These are phyloP conservation scores for Lacanobia oleracea DNA, from an alignment of 2,888 invertebrate genomes.

Conservation along the genomic window DNA sequence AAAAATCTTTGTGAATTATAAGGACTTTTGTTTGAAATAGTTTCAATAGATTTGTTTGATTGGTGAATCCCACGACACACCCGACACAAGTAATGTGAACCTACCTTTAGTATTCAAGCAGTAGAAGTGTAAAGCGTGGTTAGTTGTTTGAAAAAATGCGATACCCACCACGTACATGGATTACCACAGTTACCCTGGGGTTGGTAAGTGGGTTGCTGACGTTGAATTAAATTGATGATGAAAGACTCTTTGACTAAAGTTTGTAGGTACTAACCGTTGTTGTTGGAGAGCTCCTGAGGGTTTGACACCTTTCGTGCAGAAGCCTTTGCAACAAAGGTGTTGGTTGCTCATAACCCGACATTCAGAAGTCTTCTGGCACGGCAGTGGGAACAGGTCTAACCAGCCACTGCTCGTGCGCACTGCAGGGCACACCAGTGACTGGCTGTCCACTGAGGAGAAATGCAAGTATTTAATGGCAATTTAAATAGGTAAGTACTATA, in stretches of 20 bases:
- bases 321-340: constrained; percentile 90
- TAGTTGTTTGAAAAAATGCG: too few species aligned
- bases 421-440: constrained; percentile 84
- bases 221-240: not conserved
- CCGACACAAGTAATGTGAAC: not conserved
- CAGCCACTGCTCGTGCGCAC: constrained; percentile 88
- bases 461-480: not conserved
- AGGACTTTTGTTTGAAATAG: too few species aligned
- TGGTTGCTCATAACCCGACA: constrained; percentile 89
- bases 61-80: too few species aligned
- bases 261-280: constrained; percentile 74
- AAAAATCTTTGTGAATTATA: too few species aligned
- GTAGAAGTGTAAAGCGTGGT: not conserved
- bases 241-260: not conserved
- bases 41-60: too few species aligned
- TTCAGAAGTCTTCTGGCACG: constrained; percentile 89
- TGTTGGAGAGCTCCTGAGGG: constrained; percentile 71
- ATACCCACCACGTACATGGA: not conserved
- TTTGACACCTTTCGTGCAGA: constrained; percentile 87
- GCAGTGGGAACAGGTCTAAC: constrained; percentile 90
- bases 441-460: constrained; percentile 71
- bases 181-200: not conserved
- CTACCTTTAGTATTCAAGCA: not conserved
- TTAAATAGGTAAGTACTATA: not conserved
- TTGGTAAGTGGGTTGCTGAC: not conserved